phyloP scores from a whole-genome alignment of 2,888 invertebrate species.

The Crepidodera aurea region DNA sequence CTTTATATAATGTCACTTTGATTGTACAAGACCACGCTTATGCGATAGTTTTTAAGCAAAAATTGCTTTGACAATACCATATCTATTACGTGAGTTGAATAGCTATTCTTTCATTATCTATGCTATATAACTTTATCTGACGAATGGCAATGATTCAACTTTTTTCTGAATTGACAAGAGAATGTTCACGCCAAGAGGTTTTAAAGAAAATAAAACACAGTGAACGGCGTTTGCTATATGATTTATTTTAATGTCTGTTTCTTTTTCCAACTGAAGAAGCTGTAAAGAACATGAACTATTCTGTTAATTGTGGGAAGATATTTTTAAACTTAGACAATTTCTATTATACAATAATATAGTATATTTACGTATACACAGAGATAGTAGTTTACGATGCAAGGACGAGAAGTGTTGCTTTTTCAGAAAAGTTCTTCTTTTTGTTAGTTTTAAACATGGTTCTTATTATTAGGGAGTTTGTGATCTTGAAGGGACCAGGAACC shows the following conservation, averaged over 20 bases:
- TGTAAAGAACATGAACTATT: background rate
- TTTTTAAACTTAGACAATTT: too few relatives aligned
- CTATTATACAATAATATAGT: too few relatives aligned
- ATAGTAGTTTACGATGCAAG: too few relatives aligned
- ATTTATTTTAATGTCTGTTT: background rate
- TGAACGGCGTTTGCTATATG: background rate
- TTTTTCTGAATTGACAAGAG: constrained; percentile 8
- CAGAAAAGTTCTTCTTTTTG: too few relatives aligned
- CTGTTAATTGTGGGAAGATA: background rate
- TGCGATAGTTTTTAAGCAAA: constrained; percentile 10
- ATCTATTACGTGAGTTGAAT: constrained; percentile 22
- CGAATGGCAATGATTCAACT: constrained; percentile 16
- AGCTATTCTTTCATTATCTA: constrained; percentile 1
- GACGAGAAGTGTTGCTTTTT: too few relatives aligned
- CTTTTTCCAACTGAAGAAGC: background rate
- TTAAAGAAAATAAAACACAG: constrained; percentile 1
- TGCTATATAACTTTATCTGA: constrained; percentile 11
- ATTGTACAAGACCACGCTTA: constrained; percentile 18
- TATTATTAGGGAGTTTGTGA: too few relatives aligned
- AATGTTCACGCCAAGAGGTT: constrained; percentile 16
- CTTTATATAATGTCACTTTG: constrained; percentile 20
- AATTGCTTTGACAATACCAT: constrained; percentile 23
- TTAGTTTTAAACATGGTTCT: too few relatives aligned
- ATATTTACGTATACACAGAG: too few relatives aligned
- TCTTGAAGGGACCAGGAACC: too few relatives aligned